Base-by-base conservation (phyloP, 2,113 vertebrate genomes). In the Lagopus muta region DNA sequence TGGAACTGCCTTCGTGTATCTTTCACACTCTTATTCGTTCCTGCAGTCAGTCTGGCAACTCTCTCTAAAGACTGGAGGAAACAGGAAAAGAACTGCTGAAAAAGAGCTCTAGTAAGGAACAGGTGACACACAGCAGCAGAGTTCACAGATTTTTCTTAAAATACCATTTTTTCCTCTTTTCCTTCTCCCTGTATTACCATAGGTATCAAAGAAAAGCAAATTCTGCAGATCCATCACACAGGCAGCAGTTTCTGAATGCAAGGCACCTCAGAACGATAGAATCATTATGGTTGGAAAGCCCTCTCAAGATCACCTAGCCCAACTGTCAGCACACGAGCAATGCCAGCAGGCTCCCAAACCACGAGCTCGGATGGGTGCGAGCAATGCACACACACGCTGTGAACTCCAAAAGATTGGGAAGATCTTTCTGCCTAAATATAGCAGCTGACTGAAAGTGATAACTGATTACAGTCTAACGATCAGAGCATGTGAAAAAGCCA, bases 371-470 rank as follows among this genome's bases (percentile, higher is more conserved):
- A 74, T 18, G 38, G 61, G 8, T 60, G 58, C 71, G 22, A 67
- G 72, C 42, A 81, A 27, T 32, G n/a, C 45, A 71, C 32, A 36
- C 38, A 83, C 47, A 88, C 45, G 71, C 82, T 2, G 3, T 32
- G 62, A 92, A 84, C 70, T 54, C 60, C 1, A 24, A 93, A 86
- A 65, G 55, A 88, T 25, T 25, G 38, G 54, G 34, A 88, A 81
- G 66, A 62, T 62, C 62, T 60, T 82, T 67, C 61, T 75, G 38
- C 36, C 86, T 91, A 92, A 94, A 90, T 90, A 84, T 40, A 95
- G 94, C 36, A 92, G 70, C 55, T 88, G 47, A 65, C 1, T 93
- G 88, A 88, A 96, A 95, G 76, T 90, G 86, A 86, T 94, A 92
- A 95, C 76, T 86, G 90, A 94, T 94, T 90, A 86, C 57, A 76